These are phyloP conservation scores for Labroides dimidiatus DNA, from an alignment of 2,797 vertebrate species.

Conservation along the genomic window DNA sequence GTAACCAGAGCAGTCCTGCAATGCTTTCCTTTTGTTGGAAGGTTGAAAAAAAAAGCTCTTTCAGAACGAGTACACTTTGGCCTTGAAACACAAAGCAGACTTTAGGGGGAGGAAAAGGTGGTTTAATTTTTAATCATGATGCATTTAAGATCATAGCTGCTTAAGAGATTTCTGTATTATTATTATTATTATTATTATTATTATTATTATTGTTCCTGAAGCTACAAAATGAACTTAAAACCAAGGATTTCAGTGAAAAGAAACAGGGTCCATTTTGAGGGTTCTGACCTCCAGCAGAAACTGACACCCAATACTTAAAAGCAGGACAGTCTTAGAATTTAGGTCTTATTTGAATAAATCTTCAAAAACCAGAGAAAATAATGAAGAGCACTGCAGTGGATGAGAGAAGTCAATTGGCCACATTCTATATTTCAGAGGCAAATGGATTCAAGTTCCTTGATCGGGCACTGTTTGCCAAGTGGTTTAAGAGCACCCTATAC, in stretches of 20 bases:
- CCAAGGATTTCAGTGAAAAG: neutral
- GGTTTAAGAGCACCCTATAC: too few relatives aligned
- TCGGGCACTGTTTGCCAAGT: too few relatives aligned
- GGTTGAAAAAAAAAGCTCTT: too few relatives aligned
- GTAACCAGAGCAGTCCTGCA: too few relatives aligned
- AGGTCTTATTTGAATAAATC: neutral
- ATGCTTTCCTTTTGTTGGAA: too few relatives aligned
- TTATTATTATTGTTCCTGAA: neutral
- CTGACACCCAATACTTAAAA: neutral
- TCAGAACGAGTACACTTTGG: neutral
- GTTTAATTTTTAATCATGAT: neutral
- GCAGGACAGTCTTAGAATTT: neutral
- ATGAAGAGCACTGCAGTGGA: neutral
- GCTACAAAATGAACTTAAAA: neutral
- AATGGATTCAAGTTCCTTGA: neutral
- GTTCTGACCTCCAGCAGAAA: conserved; percentile 9
- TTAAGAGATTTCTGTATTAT: neutral
- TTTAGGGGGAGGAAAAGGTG: neutral
- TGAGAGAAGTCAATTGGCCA: neutral
- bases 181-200: too few relatives aligned
- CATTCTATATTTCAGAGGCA: neutral
- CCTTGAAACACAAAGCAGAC: neutral
- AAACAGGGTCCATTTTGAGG: neutral
- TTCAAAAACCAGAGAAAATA: neutral
- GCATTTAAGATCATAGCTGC: neutral